Conservation (phyloP, 2,888 invertebrate genomes). For the Galerucella nymphaeae region DNA sequence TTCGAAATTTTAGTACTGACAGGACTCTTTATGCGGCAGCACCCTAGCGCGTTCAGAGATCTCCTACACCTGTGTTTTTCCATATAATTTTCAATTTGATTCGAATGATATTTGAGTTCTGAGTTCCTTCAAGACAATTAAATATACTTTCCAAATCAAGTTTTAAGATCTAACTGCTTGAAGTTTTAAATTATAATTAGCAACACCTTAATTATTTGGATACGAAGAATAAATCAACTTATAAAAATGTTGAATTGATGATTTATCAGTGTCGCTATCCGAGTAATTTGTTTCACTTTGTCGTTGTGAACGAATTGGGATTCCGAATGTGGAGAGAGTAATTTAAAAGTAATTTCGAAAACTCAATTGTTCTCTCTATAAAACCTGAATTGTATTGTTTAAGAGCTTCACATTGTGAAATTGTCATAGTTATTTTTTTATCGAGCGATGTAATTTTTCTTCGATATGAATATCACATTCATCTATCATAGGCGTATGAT, state of each 20-base stretch:
- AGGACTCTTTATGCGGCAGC: no score
- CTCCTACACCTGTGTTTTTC: no score
- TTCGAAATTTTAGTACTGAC: no score
- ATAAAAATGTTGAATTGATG: conserved; percentile 43
- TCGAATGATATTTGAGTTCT: no score
- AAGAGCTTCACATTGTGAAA: conserved; percentile 13
- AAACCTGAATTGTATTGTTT: conserved; percentile 38
- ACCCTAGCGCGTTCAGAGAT: no score
- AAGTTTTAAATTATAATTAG: no score
- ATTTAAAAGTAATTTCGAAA: conserved; percentile 52
- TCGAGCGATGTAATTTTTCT: neutral
- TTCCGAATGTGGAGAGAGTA: conserved; percentile 50
- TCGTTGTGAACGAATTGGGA: conserved; percentile 44
- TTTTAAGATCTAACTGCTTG: no score
- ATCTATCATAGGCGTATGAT: no score
- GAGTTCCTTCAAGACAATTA: no score
- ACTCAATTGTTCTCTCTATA: conserved; percentile 47
- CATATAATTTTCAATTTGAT: no score
- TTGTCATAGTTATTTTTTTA: neutral
- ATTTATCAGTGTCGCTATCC: conserved; percentile 48
- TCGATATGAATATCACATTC: no score
- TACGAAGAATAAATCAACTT: conserved; percentile 18
- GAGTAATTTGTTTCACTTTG: conserved; percentile 53
- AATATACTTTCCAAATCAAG: no score
- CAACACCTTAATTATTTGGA: neutral